Conservation (phyloP, 2,797 vertebrate genomes). For the Mus minutoides region DNA sequence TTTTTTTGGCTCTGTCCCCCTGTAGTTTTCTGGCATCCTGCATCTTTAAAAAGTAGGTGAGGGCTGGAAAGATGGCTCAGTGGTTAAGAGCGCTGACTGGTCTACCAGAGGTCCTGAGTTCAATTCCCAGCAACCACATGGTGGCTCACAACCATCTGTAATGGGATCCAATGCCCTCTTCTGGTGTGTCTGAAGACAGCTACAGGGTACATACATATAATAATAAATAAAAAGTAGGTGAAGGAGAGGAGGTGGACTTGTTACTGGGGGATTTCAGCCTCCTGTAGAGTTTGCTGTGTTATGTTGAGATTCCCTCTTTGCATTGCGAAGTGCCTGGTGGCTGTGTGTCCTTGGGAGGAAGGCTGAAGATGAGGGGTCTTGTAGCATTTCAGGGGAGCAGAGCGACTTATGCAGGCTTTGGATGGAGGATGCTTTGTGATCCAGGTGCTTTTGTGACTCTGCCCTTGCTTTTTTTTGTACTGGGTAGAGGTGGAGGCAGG, state of each 20-base stretch:
- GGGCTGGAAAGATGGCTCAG: no score
- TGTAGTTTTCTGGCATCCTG: not conserved
- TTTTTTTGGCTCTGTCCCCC: rapidly evolving
- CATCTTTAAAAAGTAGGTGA: not conserved
- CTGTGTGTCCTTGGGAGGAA: not conserved
- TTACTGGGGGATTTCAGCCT: not conserved
- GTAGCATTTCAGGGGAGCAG: not conserved
- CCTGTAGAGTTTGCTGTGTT: not conserved
- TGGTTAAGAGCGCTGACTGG: no score
- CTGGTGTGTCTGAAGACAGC: no score
- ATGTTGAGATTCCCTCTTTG: not conserved
- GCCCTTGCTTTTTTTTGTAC: not conserved
- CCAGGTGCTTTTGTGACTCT: not conserved
- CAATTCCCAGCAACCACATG: no score
- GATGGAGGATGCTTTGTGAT: not conserved
- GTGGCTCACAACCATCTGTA: no score
- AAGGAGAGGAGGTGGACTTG: not conserved
- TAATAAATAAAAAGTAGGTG: not conserved
- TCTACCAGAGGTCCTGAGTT: no score
- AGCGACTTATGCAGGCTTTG: not conserved
- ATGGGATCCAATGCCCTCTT: no score
- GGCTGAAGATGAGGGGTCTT: not conserved
- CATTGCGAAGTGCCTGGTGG: not conserved
- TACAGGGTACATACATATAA: no score
- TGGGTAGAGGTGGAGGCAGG: not conserved